These are phyloP conservation scores for Spea bombifrons DNA, from an alignment of 2,113 vertebrate genomes.

Conservation along the genomic window DNA sequence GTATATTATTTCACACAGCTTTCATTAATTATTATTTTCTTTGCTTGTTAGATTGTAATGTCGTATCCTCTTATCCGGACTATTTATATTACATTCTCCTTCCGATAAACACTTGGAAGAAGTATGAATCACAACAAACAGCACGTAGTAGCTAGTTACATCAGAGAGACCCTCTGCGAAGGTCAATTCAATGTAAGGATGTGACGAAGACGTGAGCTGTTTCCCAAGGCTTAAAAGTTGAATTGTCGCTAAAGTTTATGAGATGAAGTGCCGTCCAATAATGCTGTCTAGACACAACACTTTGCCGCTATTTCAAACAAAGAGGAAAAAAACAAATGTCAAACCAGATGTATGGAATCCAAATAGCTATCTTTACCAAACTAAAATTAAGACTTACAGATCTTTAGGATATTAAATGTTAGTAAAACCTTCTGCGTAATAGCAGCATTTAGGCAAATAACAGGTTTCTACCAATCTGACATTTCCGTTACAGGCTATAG, in stretches of 20 bases:
- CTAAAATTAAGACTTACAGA: constrained; percentile 63
- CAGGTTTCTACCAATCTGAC: constrained; percentile 56
- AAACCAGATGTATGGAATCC: constrained; percentile 63
- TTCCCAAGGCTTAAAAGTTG: constrained; percentile 50
- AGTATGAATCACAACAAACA: constrained; percentile 25
- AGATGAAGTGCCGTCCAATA: constrained; percentile 51
- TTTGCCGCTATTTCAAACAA: constrained; percentile 54
- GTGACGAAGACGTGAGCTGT: constrained; percentile 44
- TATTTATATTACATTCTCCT: not conserved
- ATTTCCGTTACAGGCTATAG: constrained; percentile 59
- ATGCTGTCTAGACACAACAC: constrained; percentile 61
- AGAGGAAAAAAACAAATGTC: constrained; percentile 34
- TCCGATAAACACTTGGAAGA: not conserved
- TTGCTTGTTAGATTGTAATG: not conserved
- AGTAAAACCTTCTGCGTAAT: constrained; percentile 68
- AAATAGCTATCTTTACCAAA: constrained; percentile 62
- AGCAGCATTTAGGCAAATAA: constrained; percentile 69
- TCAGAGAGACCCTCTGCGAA: constrained; percentile 6
- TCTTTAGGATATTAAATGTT: constrained; percentile 74
- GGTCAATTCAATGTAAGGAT: constrained; percentile 51
- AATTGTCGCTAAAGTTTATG: constrained; percentile 55
- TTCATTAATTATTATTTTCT: not conserved
- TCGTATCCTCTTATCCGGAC: not conserved
- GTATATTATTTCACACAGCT: no score
- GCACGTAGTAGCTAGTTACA: not conserved